Conservation (phyloP, 2,888 invertebrate species). For the Thereva unica region DNA sequence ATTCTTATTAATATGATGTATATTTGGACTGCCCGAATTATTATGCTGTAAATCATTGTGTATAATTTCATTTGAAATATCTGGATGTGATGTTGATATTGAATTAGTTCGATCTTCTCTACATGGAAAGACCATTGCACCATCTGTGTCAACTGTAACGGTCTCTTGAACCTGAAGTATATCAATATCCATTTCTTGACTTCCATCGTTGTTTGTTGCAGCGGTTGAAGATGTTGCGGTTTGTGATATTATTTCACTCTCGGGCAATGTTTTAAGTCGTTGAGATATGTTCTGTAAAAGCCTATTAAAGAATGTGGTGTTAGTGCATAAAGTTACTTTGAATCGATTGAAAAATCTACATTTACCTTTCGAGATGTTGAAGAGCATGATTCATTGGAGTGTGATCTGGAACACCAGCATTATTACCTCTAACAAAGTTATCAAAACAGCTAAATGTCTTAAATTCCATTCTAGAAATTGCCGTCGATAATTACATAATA, state of each 20-base stretch:
- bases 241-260: constrained; percentile 62
- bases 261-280: constrained; percentile 63
- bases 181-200: constrained; percentile 60
- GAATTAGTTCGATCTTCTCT: constrained; percentile 42
- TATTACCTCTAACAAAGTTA: constrained; percentile 83
- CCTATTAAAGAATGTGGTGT: constrained; percentile 48
- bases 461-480: constrained; percentile 70
- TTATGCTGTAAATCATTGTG: constrained; percentile 37
- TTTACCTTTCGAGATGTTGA: constrained; percentile 70
- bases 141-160: constrained; percentile 56
- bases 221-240: constrained; percentile 56
- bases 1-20: constrained; percentile 47
- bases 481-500: not conserved
- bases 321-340: not conserved
- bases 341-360: not conserved
- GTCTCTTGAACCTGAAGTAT: constrained; percentile 64
- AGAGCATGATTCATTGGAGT: constrained; percentile 73
- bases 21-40: constrained; percentile 22
- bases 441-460: constrained; percentile 85
- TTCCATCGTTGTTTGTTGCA: constrained; percentile 45
- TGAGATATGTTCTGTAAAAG: constrained; percentile 64
- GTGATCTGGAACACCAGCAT: constrained; percentile 81
- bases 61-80: constrained; percentile 25
- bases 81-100: constrained; percentile 19
- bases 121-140: constrained; percentile 49